Evolutionary conservation across 1,140 invertebrate species (phyloP), one percentile per base, ranked within the genome.

Genomic region (Oncopodura yosiiana): DNA sequence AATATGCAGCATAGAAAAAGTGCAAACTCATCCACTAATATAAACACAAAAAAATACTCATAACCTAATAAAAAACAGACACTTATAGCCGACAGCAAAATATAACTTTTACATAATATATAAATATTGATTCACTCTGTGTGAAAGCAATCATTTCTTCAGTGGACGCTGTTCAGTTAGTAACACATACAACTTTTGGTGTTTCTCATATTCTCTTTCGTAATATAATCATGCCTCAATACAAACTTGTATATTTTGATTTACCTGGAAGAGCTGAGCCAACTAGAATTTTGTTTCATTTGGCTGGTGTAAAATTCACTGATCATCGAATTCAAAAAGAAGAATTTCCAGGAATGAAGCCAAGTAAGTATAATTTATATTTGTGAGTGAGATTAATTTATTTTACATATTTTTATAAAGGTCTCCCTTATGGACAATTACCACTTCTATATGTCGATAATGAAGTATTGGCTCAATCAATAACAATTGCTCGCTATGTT

Each of bases 261-360:
- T 58, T 71, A 14, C 64, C 68, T 49, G 76, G 75, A 14, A 64
- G 76, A 3, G 76, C 69, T 6, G 76, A 80, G 58, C 67, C 74
- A 1, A 70, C 74, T 21, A 69, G 78, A 11, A 69, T 72, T 34
- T 52, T 80, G 4, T 65, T 78, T 19, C 65, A 67, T 2, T 75
- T 76, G 48, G 70, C 69, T 11, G 68, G 67, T 26, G 65, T 74
- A 6, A 64, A 69, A 1, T 79, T 70, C 63, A 70, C 73, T 54
- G 77, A 80, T 56, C 63, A 66, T 5, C 66, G 70, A 27, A 59
- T 70, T 39, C 61, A 57, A 49, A 49, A 50, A 16, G 69, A 66
- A 45, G 66, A 71, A 36, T 75, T 71, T 71, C 58, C 63, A 2
- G 61, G 67, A 26, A 66, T 68, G 30, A 77, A 77, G 63, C 54